Conservation (phyloP, 2,113 vertebrate genomes). For the Butastur rufipennis region DNA sequence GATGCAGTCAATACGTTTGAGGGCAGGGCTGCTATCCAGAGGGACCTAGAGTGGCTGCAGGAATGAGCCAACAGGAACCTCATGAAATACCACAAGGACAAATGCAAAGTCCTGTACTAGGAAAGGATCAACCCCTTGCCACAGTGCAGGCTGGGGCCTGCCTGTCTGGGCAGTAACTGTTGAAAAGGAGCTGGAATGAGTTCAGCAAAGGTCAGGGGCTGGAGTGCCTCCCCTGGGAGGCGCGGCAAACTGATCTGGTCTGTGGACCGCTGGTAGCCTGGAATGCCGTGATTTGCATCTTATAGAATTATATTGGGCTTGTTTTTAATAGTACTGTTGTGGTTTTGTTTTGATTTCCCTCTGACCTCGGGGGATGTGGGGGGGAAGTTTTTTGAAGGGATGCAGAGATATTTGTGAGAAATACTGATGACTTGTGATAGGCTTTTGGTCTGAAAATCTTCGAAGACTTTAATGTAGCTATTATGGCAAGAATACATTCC, state of each 20-base stretch:
- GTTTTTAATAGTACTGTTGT: not conserved
- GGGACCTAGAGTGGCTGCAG: not conserved
- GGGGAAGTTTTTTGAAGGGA: not conserved
- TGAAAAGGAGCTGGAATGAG: not conserved
- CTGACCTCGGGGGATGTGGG: not conserved
- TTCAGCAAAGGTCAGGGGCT: not conserved
- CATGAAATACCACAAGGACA: not conserved
- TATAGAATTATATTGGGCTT: not conserved
- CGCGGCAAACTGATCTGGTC: not conserved
- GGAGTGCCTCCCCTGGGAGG: not conserved
- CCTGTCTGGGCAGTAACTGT: not conserved
- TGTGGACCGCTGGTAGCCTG: not conserved
- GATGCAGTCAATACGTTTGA: accelerated
- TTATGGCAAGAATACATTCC: not conserved
- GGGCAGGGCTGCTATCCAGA: not conserved
- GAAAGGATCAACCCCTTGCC: not conserved
- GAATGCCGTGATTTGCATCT: not conserved
- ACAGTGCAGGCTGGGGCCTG: not conserved
- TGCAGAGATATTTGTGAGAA: not conserved
- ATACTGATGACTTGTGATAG: not conserved
- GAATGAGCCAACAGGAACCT: not conserved
- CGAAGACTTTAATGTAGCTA: not conserved
- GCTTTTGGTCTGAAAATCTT: not conserved
- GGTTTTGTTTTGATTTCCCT: not conserved
- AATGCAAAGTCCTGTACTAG: not conserved